A percentile compares a stretch with the other conserved stretches of the same genome.
phyloP scores from a whole-genome alignment of 2,888 invertebrate genomes.

The Ophioninae sp. region DNA sequence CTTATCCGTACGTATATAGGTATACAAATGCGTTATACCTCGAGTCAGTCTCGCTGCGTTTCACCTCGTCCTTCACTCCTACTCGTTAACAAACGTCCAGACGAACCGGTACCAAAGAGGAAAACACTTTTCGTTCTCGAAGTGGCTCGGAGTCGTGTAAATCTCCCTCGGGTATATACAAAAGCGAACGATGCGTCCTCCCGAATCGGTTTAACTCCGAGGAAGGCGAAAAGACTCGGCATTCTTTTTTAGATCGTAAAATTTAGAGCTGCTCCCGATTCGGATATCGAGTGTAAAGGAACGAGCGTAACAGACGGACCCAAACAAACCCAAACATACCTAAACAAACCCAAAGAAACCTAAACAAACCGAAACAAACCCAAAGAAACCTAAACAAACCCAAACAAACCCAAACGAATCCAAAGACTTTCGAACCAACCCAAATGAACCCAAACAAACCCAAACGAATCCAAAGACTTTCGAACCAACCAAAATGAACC shows the following conservation, averaged over 20 bases:
- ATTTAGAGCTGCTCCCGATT: too few species aligned
- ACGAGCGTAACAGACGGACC: too few species aligned
- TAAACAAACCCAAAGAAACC: too few species aligned
- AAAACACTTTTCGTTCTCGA: constrained; percentile 50
- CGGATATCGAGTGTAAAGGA: too few species aligned
- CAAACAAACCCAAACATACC: too few species aligned
- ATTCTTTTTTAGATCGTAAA: constrained; percentile 62
- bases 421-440: too few species aligned
- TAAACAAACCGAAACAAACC: too few species aligned
- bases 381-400: too few species aligned
- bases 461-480: too few species aligned
- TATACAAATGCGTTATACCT: not conserved
- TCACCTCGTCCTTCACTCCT: constrained; percentile 55
- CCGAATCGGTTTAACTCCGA: constrained; percentile 26
- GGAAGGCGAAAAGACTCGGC: constrained; percentile 3
- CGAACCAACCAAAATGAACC: too few species aligned
- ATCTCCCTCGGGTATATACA: constrained; percentile 49
- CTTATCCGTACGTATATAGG: constrained; percentile 12
- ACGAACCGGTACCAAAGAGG: constrained; percentile 19
- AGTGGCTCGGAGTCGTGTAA: constrained; percentile 43
- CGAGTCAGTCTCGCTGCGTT: constrained; percentile 48
- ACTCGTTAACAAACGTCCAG: constrained; percentile 39
- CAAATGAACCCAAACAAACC: too few species aligned
- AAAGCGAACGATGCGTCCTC: constrained; percentile 9
- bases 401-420: too few species aligned